Conservation (phyloP, 2,113 vertebrate genomes). For the Sapayoa aenigma region DNA sequence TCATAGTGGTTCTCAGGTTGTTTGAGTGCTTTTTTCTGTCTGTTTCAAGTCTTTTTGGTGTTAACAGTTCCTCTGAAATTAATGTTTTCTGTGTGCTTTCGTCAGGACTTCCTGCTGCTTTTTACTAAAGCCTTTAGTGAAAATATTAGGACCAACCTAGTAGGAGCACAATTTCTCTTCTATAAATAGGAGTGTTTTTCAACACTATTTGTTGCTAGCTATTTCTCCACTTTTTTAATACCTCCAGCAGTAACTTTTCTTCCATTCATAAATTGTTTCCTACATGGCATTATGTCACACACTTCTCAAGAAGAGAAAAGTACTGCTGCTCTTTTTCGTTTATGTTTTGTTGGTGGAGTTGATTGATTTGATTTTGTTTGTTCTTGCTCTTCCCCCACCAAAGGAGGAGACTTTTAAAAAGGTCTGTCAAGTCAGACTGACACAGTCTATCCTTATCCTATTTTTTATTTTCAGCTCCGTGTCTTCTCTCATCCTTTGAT, state of each 20-base stretch:
- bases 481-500: neutral
- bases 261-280: neutral
- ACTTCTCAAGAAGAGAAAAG: neutral
- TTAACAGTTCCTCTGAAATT: neutral
- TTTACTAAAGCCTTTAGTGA: neutral
- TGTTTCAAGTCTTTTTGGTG: neutral
- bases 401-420: neutral
- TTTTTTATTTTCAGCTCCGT: neutral
- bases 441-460: neutral
- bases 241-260: neutral
- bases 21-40: neutral
- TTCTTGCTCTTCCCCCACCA: neutral
- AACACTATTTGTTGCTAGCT: neutral
- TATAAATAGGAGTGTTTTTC: neutral
- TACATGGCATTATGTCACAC: neutral
- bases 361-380: neutral
- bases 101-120: neutral
- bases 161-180: neutral
- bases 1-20: neutral
- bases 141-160: neutral
- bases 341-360: neutral
- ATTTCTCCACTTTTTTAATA: neutral
- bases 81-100: neutral
- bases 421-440: neutral
- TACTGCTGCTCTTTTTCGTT: neutral